phyloP scores from a whole-genome alignment of 2,888 invertebrate species.

The Xylota segnis region DNA sequence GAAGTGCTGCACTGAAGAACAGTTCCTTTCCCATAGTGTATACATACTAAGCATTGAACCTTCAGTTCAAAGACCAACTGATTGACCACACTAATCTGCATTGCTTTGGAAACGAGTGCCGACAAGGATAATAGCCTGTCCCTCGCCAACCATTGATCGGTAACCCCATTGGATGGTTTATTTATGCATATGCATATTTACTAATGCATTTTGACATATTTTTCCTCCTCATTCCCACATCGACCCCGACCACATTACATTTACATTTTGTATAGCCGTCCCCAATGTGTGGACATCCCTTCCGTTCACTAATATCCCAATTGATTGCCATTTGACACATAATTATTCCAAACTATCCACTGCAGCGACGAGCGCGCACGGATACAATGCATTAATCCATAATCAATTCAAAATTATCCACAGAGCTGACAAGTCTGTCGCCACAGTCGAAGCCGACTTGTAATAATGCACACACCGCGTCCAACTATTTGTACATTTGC shows the following conservation, averaged over 20 bases:
- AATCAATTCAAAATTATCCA: slow-evolving; percentile 69
- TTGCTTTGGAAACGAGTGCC: no score
- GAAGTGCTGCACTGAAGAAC: no score
- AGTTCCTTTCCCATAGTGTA: no score
- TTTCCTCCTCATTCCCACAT: not conserved
- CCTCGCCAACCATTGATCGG: no score
- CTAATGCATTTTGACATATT: not conserved
- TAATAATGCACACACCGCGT: slow-evolving; percentile 17
- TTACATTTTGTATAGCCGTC: not conserved
- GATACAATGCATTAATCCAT: slow-evolving; percentile 66
- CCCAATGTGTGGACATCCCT: not conserved
- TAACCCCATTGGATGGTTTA: not conserved
- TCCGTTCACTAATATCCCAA: slow-evolving; percentile 14
- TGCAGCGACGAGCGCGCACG: not conserved
- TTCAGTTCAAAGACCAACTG: no score
- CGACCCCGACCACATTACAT: not conserved
- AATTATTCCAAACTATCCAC: slow-evolving; percentile 49
- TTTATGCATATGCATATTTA: not conserved
- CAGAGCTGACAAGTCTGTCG: not conserved
- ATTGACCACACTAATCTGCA: no score
- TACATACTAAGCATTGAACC: no score
- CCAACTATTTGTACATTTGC: slow-evolving; percentile 56
- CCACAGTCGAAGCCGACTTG: not conserved
- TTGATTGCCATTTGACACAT: slow-evolving; percentile 54
- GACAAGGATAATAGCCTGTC: no score